Conservation (phyloP, 2,797 vertebrate genomes). For the Anguilla marmorata region DNA sequence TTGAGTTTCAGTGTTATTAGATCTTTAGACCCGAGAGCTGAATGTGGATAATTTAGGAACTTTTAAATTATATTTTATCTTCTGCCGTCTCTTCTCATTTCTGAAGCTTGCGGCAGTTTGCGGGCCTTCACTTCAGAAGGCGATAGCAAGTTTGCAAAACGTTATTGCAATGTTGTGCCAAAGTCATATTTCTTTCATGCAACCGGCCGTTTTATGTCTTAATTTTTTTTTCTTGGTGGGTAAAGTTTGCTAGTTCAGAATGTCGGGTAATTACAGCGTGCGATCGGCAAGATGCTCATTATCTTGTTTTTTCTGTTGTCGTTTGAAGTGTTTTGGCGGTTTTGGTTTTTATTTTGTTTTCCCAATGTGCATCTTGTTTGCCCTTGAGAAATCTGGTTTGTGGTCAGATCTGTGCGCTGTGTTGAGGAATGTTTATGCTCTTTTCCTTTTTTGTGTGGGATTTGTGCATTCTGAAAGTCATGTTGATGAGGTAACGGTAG, state of each 20-base stretch:
- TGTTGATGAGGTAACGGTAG: not conserved
- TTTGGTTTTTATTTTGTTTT: constrained; percentile 45
- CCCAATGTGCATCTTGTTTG: constrained; percentile 16
- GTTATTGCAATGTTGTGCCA: constrained; percentile 24
- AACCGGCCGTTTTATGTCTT: not conserved
- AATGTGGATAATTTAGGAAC: not conserved
- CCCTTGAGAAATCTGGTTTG: constrained; percentile 20
- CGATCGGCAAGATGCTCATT: constrained; percentile 55
- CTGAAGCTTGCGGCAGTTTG: not conserved
- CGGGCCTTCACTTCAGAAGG: not conserved
- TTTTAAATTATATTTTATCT: constrained; percentile 2
- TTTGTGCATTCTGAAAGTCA: not conserved
- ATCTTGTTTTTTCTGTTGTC: constrained; percentile 56
- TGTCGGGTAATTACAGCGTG: constrained; percentile 55
- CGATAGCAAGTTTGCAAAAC: constrained; percentile 10
- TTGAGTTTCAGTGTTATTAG: not conserved
- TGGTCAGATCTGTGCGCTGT: constrained; percentile 11
- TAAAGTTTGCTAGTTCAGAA: constrained; percentile 42
- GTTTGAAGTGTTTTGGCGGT: constrained; percentile 55
- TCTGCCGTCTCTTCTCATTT: not conserved
- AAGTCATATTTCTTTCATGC: not conserved
- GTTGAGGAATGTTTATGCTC: constrained; percentile 21
- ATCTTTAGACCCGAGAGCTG: not conserved
- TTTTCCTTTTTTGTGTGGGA: not conserved
- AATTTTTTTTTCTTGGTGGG: constrained; percentile 7